Percentiles rank a stretch among this genome's conserved stretches.
phyloP scores from a whole-genome alignment of 2,888 invertebrate species.

The Eupeodes latifasciatus region DNA sequence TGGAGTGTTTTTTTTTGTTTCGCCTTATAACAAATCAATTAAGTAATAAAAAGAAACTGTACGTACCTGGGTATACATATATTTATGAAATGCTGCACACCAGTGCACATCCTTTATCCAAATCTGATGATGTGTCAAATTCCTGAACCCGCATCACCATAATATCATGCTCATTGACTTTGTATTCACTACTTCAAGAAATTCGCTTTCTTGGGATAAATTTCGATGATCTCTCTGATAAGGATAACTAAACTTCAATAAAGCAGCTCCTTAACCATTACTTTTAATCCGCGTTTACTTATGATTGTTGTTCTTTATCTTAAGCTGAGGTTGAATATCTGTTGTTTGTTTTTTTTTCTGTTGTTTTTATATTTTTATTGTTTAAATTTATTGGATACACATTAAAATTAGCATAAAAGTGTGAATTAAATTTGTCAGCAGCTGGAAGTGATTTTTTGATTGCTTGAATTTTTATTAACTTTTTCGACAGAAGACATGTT shows the following conservation, averaged over 20 bases:
- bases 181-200: constrained; percentile 13
- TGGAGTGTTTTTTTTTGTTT: neutral
- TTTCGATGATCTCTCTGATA: constrained; percentile 8
- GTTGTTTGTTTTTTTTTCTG: constrained; percentile 16
- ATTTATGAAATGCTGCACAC: neutral
- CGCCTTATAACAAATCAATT: constrained; percentile 68
- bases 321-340: neutral
- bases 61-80: neutral
- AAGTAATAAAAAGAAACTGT: constrained; percentile 30
- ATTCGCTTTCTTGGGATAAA: neutral
- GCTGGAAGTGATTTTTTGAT: constrained; percentile 70
- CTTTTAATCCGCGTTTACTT: constrained; percentile 34
- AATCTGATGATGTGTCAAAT: constrained; percentile 66
- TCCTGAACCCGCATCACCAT: constrained; percentile 25
- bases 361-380: constrained; percentile 22
- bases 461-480: constrained; percentile 1
- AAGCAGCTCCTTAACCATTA: constrained; percentile 22
- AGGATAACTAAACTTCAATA: neutral
- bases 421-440: constrained; percentile 74
- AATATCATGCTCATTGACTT: constrained; percentile 17
- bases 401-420: constrained; percentile 75
- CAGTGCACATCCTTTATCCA: neutral
- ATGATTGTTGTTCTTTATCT: constrained; percentile 11
- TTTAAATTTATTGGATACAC: constrained; percentile 57
- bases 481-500: neutral